Base-by-base conservation (phyloP, 2,888 invertebrate genomes). In the Andricus quercusramuli region DNA sequence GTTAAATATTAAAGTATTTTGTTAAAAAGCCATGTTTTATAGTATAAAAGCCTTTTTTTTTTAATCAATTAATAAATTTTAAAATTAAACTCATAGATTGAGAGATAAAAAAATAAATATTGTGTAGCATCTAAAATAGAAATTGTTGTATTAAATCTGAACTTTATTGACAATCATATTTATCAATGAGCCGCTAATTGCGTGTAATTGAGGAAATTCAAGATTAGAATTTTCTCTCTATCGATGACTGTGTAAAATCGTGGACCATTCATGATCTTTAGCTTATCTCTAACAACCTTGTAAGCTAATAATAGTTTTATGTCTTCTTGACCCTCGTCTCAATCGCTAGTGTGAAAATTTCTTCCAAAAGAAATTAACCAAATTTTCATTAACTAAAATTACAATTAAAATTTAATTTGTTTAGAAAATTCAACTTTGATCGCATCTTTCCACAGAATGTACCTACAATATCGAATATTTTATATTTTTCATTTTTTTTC, bases 251-350 rank as follows among this genome's bases (percentile, higher is more conserved):
- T 44, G 3, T n/a, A n/a, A 2, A 44, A 47, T 68, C 17, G 22
- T 68, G 68, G n/a, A 22, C 44, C 68, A 68, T 68, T 68, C 68
- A 68, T 68, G 68, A 68, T 68, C 68, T 68, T 68, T 44, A 47
- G 44, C 68, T 68, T 44, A 68, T 68, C 68, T 68, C 3, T 68
- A 47, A 8, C 15, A 44, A 44, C 68, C 68, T 68, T 37, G 68
- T 44, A 15, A 15, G 68, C 25, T 68, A 68, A 68, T 25, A 68
- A 68, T 68, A 68, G 68, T 47, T 68, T 68, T 68, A 44, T 68
- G 68, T 68, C 68, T 68, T 41, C 41, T 68, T 68, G 68, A 68
- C 68, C 68, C 68, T 44, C 68, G 68, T 68, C 22, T 68, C 25
- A 2, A 44, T 37, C 37, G 8, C 0, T 2, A 41, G 41, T 11